A percentile compares a stretch with the other conserved stretches of the same genome.
phyloP scores from a whole-genome alignment of 2,113 vertebrate genomes.

The Oryctolagus cuniculus region DNA sequence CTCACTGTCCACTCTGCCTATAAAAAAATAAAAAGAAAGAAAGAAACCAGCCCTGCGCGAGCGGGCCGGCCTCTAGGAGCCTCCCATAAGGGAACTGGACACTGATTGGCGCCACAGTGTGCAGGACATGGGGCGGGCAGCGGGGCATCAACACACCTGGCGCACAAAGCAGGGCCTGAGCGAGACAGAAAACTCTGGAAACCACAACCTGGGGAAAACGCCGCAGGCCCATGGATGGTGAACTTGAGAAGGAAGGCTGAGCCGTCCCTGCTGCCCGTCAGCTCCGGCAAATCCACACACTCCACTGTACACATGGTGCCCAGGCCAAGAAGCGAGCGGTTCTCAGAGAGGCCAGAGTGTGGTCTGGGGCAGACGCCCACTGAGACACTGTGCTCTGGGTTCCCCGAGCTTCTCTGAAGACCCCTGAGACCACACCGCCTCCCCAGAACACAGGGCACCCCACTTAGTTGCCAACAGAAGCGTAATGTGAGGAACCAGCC shows the following conservation, averaged over 20 bases:
- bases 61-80: neutral
- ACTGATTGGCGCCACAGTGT: no score
- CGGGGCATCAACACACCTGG: neutral
- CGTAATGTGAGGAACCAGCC: neutral
- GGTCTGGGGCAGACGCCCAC: no score
- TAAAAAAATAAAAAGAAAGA: no score
- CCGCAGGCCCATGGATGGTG: neutral
- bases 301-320: no score
- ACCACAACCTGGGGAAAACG: neutral
- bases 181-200: neutral
- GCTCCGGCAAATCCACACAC: neutral
- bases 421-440: no score
- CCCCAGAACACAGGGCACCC: neutral
- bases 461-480: conserved; percentile 40
- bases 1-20: no score
- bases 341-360: neutral
- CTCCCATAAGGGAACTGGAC: no score
- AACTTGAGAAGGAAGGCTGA: neutral
- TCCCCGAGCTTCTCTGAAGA: neutral
- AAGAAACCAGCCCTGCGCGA: neutral
- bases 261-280: neutral
- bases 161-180: neutral
- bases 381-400: neutral
- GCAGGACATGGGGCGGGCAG: no score
- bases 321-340: neutral